phyloP scores from a whole-genome alignment of 2,113 vertebrate genomes.

The Nycticryphes semicollaris region DNA sequence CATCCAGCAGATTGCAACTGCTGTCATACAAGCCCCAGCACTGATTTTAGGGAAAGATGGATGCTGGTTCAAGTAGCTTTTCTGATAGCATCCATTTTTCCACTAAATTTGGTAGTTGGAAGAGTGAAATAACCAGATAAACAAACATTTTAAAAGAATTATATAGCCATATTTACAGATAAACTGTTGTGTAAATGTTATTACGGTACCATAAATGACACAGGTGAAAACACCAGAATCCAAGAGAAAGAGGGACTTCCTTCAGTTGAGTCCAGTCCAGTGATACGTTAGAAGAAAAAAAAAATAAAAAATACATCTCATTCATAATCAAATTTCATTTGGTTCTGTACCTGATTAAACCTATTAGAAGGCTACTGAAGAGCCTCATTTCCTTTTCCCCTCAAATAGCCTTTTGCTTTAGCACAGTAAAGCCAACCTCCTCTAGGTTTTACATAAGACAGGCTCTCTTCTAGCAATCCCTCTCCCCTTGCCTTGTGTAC shows the following conservation, averaged over 20 bases:
- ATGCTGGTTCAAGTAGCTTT: background rate
- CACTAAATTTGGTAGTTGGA: background rate
- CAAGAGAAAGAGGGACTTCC: background rate
- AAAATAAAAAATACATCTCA: no score
- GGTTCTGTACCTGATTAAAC: background rate
- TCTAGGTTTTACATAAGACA: fast-evolving
- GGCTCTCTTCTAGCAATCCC: background rate
- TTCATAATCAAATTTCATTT: background rate
- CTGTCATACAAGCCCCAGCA: background rate
- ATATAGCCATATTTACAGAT: background rate
- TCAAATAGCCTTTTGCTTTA: background rate
- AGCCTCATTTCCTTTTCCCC: background rate
- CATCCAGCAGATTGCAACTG: background rate
- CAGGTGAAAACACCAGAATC: background rate
- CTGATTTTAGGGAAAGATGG: background rate
- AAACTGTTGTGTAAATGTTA: background rate
- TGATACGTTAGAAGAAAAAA: fast-evolving
- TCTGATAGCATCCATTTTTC: background rate
- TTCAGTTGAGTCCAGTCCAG: background rate
- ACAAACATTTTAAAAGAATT: background rate
- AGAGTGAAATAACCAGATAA: background rate
- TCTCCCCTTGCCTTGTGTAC: fast-evolving
- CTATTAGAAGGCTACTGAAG: background rate
- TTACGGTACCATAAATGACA: fast-evolving
- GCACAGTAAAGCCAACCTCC: background rate